Base-by-base conservation (phyloP, 2,797 vertebrate genomes). In the Rhabdophis nuchalis region DNA sequence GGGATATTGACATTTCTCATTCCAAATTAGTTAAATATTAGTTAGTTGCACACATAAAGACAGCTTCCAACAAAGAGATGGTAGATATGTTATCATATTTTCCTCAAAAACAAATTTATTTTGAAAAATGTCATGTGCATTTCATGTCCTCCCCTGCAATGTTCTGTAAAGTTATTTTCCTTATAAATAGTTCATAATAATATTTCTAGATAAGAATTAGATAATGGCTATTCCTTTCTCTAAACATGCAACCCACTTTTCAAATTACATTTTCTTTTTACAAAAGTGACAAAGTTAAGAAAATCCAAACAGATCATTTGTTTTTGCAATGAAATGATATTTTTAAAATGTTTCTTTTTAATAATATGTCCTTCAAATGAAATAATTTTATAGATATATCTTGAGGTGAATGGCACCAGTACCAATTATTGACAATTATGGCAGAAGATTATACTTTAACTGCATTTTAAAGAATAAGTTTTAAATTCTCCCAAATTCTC, bases 111-210 rank as follows among this genome's bases (percentile, higher is more conserved):
- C 57, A 61, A 72, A 60, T 57, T 89, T 16, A 57, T 1, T 7
- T 29, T 57, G 52, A 1, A 27, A 14, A 68, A 50, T 89, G 46
- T 27, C 23, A 89, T 0, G 46, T 52, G 90, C 60, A 88, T 91
- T 93, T 87, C 68, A 91, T 91, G 93, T 94, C 85, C 94, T 56
- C 89, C 94, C 94, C 29, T 89, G 60, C 56, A 90, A 88, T 77
- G 85, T 72, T 88, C 53, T 92, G 92, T 93, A 86, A 16, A 60
- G 6, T 16, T 58, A 29, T 64, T 18, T 92, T 86, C 89, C 61
- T 64, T 72, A 60, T 88, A 41, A 92, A 85, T 54, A 58, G 23
- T 72, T 92, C 90, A 90, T 87, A 82, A 64, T 53, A 86, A 1
- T 52, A 50, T 85, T 77, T 92, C 86, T 8, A 93, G 87, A 23